Evolutionary conservation across 1,140 invertebrate genomes (phyloP).

Genomic region (Drosophila grimshawi): DNA sequence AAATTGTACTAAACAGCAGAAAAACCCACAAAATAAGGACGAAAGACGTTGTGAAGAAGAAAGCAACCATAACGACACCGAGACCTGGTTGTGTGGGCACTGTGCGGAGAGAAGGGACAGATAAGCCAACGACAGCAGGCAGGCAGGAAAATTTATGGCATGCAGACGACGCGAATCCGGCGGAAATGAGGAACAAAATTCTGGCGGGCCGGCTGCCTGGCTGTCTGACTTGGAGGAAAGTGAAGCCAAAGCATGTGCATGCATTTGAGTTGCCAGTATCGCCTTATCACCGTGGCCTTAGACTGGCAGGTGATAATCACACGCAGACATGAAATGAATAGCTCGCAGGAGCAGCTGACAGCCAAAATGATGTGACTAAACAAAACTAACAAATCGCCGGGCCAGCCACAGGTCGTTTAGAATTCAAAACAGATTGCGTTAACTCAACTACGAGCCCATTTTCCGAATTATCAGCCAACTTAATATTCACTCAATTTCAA

Average conservation of each 20-base stretch:
- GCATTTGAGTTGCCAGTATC: constrained; percentile 10
- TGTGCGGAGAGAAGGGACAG: constrained; percentile 12
- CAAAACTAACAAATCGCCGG: constrained; percentile 20
- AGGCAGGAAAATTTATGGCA: constrained; percentile 72
- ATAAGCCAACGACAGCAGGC: constrained; percentile 59
- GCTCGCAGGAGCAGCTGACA: constrained; percentile 10
- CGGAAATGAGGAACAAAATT: constrained; percentile 72
- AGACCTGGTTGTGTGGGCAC: constrained; percentile 9
- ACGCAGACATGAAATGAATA: constrained; percentile 39
- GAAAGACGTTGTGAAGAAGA: constrained; percentile 36
- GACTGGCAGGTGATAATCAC: constrained; percentile 76
- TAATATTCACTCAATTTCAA: constrained; percentile 52
- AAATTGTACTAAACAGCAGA: constrained; percentile 73
- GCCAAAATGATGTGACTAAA: constrained; percentile 3
- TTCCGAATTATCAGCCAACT: constrained; percentile 16
- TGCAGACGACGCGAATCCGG: constrained; percentile 61
- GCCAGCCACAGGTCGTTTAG: constrained; percentile 37
- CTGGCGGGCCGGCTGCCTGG: constrained; percentile 16
- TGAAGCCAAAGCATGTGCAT: constrained; percentile 14
- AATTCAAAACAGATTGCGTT: constrained; percentile 36
- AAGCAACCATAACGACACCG: constrained; percentile 63
- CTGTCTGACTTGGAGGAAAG: background rate
- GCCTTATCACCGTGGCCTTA: constrained; percentile 39
- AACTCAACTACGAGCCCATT: constrained; percentile 11
- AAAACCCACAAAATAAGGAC: constrained; percentile 49